Base-by-base conservation (phyloP, 2,888 invertebrate species). In the Drosophila limbata region DNA sequence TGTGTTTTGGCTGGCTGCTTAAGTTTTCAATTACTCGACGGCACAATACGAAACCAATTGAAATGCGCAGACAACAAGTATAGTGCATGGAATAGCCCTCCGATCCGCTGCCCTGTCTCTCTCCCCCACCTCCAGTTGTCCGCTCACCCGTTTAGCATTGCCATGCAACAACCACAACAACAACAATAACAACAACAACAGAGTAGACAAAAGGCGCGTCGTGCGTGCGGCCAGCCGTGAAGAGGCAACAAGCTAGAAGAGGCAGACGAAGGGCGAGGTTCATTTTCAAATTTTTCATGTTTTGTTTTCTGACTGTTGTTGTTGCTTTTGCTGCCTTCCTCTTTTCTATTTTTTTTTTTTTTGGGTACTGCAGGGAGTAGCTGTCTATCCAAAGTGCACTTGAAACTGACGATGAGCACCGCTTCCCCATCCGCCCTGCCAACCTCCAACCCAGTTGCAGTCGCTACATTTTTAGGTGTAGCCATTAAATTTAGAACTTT, bases 401-500 rank as follows among this genome's bases (percentile, higher is more conserved):
- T 84, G 84, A 84, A 84, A 86, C 76, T 83, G 69, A 63, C 77
- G 81, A 63, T 75, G 63, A 79, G 68, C 57, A 52, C 13, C 62
- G 50, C 51, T 35, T 53, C n/a, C 47, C 65, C 45, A n/a, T 19
- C 15, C 11, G 15, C 15, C 28, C 31, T 31, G 8, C 3, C 13
- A 13, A 40, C 19, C 51, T 8, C 0, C 48, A 28, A 31, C 60
- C 52, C 79, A 52, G 84, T 69, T 88, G 84, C 87, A 77, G 77
- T 84, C 71, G 74, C 82, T 85, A 87, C 85, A 87, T 89, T 87
- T 87, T 89, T 85, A 85, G 89, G 83, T 84, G 83, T 87, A 89
- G 80, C 85, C 88, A 85, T 89, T 89, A 89, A 89, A 87, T 85
- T 84, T 85, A 85, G 85, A 85, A 85, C 83, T 83, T 80, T 77